These are phyloP conservation scores for Donacobius atricapilla DNA, from an alignment of 2,113 vertebrate species.

Conservation along the genomic window DNA sequence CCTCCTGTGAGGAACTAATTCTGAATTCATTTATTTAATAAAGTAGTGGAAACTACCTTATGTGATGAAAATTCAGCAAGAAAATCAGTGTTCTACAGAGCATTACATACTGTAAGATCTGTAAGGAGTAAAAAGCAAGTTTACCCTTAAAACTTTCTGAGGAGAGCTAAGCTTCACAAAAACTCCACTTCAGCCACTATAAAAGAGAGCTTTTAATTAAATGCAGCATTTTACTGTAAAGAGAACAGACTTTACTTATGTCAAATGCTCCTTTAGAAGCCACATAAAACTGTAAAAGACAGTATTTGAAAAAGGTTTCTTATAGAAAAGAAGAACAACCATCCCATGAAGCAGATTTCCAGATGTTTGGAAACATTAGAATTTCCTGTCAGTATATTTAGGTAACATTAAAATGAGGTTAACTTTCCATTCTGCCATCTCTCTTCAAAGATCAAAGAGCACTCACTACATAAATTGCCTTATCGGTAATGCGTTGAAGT, in stretches of 20 bases:
- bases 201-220: slow-evolving; percentile 65
- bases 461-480: slow-evolving; percentile 64
- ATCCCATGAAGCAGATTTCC: slow-evolving; percentile 68
- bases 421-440: slow-evolving; percentile 73
- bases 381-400: slow-evolving; percentile 74
- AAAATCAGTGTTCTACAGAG: background rate
- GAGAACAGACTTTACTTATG: slow-evolving; percentile 57
- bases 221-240: slow-evolving; percentile 61
- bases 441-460: slow-evolving; percentile 66
- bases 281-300: slow-evolving; percentile 62
- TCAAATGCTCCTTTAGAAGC: slow-evolving; percentile 65
- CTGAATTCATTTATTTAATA: slow-evolving; percentile 26
- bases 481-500: slow-evolving; percentile 64
- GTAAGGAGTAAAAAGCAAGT: slow-evolving; percentile 20
- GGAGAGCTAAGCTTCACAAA: slow-evolving; percentile 7
- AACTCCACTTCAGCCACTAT: slow-evolving; percentile 45
- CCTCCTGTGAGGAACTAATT: background rate
- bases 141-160: slow-evolving; percentile 25
- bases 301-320: slow-evolving; percentile 64
- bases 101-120: background rate
- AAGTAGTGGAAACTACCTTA: background rate
- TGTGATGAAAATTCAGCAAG: background rate
- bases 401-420: slow-evolving; percentile 69
- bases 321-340: slow-evolving; percentile 57
- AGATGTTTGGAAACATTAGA: slow-evolving; percentile 74